phyloP scores from a whole-genome alignment of 2,113 vertebrate genomes.

The Pseudorhombus dupliciocellatus region DNA sequence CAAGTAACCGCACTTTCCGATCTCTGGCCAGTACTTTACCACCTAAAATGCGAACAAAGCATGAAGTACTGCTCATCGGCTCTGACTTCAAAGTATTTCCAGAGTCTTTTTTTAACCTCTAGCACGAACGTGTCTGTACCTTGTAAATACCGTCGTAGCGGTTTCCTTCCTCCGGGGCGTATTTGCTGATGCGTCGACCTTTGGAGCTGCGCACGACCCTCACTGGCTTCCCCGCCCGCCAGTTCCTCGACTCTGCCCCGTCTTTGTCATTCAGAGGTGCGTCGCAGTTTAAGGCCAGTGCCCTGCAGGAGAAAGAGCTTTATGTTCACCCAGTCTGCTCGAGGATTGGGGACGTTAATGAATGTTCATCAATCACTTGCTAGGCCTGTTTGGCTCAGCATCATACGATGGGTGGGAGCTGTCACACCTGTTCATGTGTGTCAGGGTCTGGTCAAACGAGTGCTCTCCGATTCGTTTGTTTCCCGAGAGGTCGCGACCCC shows the following conservation, averaged over 20 bases:
- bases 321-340: not conserved
- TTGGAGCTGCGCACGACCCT: slow-evolving; percentile 98
- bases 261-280: slow-evolving; percentile 97
- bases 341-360: not conserved
- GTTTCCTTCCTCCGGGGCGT: slow-evolving; percentile 98
- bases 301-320: slow-evolving; percentile 78
- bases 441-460: slow-evolving; percentile 97
- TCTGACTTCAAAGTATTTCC: not conserved
- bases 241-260: slow-evolving; percentile 97
- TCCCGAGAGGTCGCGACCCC: slow-evolving; percentile 97
- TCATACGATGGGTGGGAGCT: no score
- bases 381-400: no score
- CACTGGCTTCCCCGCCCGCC: slow-evolving; percentile 97
- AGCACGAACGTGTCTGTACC: slow-evolving; percentile 75
- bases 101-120: not conserved
- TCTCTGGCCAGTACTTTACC: slow-evolving; percentile 99
- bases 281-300: slow-evolving; percentile 98
- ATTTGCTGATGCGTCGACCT: slow-evolving; percentile 97
- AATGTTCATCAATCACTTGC: not conserved
- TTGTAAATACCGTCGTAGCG: slow-evolving; percentile 99
- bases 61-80: not conserved
- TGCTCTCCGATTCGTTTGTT: slow-evolving; percentile 99
- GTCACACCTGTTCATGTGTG: slow-evolving; percentile 96
- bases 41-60: slow-evolving; percentile 79
- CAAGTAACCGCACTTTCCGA: slow-evolving; percentile 97